Percentiles rank a stretch among this genome's conserved stretches.
Evolutionary conservation across 2,113 vertebrate species (phyloP).

Genomic region (Notechis scutatus): DNA sequence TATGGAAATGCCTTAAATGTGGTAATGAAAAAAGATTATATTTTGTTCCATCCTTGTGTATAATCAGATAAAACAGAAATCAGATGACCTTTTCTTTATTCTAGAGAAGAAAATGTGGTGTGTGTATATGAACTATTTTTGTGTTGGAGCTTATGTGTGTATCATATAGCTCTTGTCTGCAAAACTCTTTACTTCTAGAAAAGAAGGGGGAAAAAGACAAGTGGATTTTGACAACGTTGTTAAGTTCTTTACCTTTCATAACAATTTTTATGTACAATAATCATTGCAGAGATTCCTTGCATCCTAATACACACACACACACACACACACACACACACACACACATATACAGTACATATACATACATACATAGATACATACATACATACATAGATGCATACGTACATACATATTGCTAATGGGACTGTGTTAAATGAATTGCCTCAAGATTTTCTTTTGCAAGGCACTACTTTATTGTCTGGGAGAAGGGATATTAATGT

Average conservation of each 20-base stretch:
- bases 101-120: background rate
- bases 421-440: background rate
- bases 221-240: background rate
- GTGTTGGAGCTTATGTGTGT: background rate
- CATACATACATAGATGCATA: too few species aligned
- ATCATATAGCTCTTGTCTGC: background rate
- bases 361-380: too few species aligned
- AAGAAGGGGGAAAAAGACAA: background rate
- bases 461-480: background rate
- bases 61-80: background rate
- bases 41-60: background rate
- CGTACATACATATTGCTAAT: background rate
- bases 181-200: background rate
- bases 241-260: background rate
- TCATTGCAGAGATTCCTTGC: background rate
- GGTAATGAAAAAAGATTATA: background rate
- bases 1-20: conserved; percentile 13
- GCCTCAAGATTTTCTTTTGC: background rate
- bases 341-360: too few species aligned
- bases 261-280: background rate
- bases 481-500: background rate
- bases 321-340: too few species aligned
- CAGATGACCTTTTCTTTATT: background rate
- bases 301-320: background rate
- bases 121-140: background rate